phyloP scores from a whole-genome alignment of 2,797 vertebrate genomes.

The Syngnathus acus region DNA sequence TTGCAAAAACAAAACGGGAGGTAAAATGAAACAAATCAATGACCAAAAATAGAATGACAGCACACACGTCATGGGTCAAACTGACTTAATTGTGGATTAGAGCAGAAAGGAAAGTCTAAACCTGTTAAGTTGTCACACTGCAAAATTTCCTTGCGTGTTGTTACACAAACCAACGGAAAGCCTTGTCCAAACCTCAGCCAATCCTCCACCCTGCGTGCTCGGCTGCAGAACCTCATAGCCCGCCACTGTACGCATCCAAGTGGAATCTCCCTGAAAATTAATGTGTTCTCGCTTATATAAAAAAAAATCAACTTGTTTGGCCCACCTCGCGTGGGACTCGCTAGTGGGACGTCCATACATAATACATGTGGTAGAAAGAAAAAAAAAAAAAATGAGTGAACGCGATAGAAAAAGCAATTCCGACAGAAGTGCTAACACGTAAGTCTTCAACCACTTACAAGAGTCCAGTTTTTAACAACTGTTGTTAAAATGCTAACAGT shows the following conservation, averaged over 20 bases:
- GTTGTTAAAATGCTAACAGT: background rate
- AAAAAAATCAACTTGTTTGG: constrained; percentile 57
- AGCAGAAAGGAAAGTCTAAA: constrained; percentile 18
- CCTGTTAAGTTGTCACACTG: constrained; percentile 24
- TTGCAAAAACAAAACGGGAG: no score
- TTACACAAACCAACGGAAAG: constrained; percentile 36
- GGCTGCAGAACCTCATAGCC: constrained; percentile 42
- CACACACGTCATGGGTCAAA: no score
- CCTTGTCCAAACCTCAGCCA: background rate
- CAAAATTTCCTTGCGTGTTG: constrained; percentile 16
- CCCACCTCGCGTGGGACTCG: constrained; percentile 49
- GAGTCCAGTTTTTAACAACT: background rate
- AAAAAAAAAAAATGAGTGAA: constrained; percentile 47
- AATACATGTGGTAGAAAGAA: constrained; percentile 45
- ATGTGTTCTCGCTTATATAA: constrained; percentile 62
- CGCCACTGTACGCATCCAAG: constrained; percentile 49
- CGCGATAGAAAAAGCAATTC: constrained; percentile 32
- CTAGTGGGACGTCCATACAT: constrained; percentile 62
- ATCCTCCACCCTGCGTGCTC: constrained; percentile 18
- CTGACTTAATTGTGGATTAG: no score
- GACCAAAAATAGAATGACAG: no score
- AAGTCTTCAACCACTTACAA: no score
- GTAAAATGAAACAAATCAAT: no score
- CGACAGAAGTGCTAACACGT: background rate
- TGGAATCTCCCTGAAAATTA: constrained; percentile 62